Evolutionary conservation across 2,888 invertebrate genomes (phyloP).

Genomic region (Andrena praecox): DNA sequence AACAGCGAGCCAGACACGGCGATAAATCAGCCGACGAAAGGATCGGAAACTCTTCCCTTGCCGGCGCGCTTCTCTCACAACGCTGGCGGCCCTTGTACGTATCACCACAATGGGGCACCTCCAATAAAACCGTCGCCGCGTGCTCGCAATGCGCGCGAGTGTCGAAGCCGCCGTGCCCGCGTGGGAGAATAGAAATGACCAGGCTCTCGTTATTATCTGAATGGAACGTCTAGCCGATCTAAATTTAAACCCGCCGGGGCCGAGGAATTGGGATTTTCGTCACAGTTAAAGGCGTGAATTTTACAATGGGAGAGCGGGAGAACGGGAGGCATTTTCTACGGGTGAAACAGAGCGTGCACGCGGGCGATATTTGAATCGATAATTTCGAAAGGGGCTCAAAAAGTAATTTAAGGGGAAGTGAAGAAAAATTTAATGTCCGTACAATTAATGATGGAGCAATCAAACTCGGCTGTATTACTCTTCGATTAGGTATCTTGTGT

Average conservation of each 20-base stretch:
- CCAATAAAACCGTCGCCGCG: background rate
- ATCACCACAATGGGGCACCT: background rate
- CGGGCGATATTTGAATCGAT: too few species aligned
- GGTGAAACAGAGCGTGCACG: background rate
- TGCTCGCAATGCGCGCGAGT: background rate
- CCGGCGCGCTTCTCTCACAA: background rate
- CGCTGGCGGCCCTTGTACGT: background rate
- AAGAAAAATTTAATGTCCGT: too few species aligned
- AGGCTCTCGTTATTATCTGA: constrained; percentile 18
- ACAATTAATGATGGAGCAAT: too few species aligned
- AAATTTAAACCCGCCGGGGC: constrained; percentile 30
- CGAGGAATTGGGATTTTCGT: background rate
- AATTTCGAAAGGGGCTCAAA: too few species aligned
- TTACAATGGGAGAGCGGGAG: background rate
- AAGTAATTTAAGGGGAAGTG: too few species aligned
- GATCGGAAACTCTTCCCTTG: constrained; percentile 12
- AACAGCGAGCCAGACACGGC: background rate
- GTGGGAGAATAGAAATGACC: constrained; percentile 43
- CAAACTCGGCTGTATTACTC: too few species aligned
- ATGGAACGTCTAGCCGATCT: constrained; percentile 32
- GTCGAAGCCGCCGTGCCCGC: constrained; percentile 18
- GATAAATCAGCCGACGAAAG: constrained; percentile 33
- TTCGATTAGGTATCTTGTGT: too few species aligned
- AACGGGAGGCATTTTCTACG: background rate
- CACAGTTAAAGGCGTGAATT: background rate